phyloP scores from a whole-genome alignment of 2,888 invertebrate species.

The Ochropacha duplaris region DNA sequence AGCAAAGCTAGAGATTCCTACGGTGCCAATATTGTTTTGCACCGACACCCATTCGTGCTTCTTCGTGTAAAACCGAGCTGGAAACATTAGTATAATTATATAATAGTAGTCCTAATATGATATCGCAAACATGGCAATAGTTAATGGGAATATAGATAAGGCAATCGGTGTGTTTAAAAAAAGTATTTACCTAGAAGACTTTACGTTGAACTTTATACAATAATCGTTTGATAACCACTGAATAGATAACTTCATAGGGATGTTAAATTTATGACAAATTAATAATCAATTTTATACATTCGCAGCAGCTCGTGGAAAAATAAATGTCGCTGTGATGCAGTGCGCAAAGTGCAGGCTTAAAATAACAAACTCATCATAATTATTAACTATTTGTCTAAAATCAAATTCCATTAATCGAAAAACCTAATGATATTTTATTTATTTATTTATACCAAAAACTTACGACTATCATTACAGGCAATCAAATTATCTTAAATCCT shows the following conservation, averaged over 20 bases:
- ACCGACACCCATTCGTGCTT: conserved; percentile 95
- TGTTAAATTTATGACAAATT: not conserved
- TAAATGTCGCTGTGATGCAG: not conserved
- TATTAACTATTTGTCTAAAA: too few species aligned
- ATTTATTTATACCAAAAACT: too few species aligned
- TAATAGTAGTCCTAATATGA: not conserved
- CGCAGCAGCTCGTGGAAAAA: not conserved
- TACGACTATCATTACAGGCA: too few species aligned
- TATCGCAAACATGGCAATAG: too few species aligned
- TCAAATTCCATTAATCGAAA: too few species aligned
- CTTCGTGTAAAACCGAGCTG: conserved; percentile 88
- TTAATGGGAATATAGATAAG: not conserved
- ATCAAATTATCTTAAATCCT: too few species aligned
- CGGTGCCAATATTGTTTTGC: conserved; percentile 87
- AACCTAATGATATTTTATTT: too few species aligned
- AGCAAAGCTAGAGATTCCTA: conserved; percentile 94
- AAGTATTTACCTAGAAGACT: not conserved
- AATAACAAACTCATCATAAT: too few species aligned
- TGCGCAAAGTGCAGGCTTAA: not conserved
- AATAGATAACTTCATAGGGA: not conserved
- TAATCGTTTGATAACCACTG: not conserved
- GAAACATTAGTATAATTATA: conserved; percentile 35
- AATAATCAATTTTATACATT: not conserved
- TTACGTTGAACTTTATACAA: not conserved
- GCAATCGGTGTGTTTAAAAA: not conserved